phyloP scores from a whole-genome alignment of 2,797 vertebrate genomes.

The Ctenochaetus hawaiiensis region DNA sequence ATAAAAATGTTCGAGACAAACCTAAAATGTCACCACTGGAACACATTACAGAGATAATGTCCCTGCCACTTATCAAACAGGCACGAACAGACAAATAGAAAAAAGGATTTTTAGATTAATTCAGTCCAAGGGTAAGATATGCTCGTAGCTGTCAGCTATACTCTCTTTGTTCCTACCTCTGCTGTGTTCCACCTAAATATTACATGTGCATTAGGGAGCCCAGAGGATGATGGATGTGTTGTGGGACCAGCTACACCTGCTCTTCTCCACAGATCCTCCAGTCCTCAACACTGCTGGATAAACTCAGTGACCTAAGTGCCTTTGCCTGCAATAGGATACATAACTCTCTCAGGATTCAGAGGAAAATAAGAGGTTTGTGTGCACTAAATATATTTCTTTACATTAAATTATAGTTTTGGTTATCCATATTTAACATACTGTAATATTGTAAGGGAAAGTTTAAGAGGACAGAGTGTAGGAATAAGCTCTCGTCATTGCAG shows the following conservation, averaged over 20 bases:
- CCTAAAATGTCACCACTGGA: conserved; percentile 12
- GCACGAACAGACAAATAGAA: conserved; percentile 2
- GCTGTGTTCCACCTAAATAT: conserved; percentile 53
- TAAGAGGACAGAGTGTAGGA: not conserved
- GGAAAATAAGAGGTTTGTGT: too few species aligned
- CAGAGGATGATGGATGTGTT: conserved; percentile 42
- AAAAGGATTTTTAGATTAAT: conserved; percentile 1
- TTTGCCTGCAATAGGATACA: too few species aligned
- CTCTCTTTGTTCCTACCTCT: conserved; percentile 17
- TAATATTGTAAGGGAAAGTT: too few species aligned
- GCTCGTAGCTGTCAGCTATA: not conserved
- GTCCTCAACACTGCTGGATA: conserved; percentile 1
- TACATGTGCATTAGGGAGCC: conserved; percentile 45
- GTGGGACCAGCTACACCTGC: conserved; percentile 20
- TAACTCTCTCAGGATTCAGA: too few species aligned
- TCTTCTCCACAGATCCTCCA: conserved; percentile 30
- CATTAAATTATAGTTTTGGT: too few species aligned
- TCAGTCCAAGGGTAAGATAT: conserved; percentile 4
- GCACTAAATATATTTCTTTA: too few species aligned
- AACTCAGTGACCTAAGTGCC: conserved; percentile 11
- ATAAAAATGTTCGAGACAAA: conserved; percentile 11
- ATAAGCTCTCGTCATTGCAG: not conserved
- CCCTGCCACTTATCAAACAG: conserved; percentile 14
- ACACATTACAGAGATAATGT: conserved; percentile 10
- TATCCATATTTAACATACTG: too few species aligned